Evolutionary conservation across 1,140 invertebrate genomes (phyloP).

Genomic region (Drosophila neocordata): DNA sequence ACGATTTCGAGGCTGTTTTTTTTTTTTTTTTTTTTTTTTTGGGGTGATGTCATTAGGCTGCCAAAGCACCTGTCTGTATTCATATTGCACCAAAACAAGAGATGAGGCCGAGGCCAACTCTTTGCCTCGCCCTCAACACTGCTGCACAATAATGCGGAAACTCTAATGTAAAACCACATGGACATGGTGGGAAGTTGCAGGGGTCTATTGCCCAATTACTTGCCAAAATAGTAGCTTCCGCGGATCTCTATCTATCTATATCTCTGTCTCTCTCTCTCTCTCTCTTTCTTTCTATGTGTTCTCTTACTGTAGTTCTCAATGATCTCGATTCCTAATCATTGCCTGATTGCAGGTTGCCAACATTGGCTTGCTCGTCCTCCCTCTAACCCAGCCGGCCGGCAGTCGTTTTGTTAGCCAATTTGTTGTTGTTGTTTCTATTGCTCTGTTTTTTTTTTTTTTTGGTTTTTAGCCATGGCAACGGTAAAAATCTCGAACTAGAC

Average conservation of each 20-base stretch:
- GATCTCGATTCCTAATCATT: conserved; percentile 34
- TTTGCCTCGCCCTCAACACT: conserved; percentile 15
- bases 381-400: not conserved
- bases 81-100: conserved; percentile 24
- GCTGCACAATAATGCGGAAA: conserved; percentile 38
- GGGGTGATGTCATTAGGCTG: conserved; percentile 68
- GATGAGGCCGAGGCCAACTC: conserved; percentile 4
- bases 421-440: not conserved
- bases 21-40: conserved; percentile 9
- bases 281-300: too few species aligned
- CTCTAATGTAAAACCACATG: not conserved
- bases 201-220: conserved; percentile 58
- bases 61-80: conserved; percentile 66
- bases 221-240: conserved; percentile 75
- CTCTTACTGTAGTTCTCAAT: too few species aligned
- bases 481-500: conserved; percentile 63
- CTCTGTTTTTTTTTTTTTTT: not conserved
- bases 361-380: not conserved
- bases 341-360: conserved; percentile 61
- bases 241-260: conserved; percentile 32
- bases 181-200: conserved; percentile 25
- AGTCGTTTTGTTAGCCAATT: conserved; percentile 5
- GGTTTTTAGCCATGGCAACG: conserved; percentile 32
- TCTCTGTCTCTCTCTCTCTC: not conserved
- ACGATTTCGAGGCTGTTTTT: conserved; percentile 35